Base-by-base conservation (phyloP, 2,888 invertebrate species). In the Galerucella calmariensis region DNA sequence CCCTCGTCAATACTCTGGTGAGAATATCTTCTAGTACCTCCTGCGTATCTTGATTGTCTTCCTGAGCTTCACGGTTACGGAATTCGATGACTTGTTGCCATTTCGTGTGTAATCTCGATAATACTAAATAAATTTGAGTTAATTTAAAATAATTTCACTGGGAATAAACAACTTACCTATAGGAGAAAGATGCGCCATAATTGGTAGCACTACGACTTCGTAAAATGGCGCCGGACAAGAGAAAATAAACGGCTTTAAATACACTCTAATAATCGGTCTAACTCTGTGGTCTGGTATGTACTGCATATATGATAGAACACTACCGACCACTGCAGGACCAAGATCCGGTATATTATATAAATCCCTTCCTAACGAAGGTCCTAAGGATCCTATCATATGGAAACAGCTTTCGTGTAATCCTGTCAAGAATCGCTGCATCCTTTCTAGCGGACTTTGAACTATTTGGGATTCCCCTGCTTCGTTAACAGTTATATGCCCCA, bases 21-120 rank as follows among this genome's bases (percentile, higher is more conserved):
- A 97, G 88, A 89, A 95, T 94, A 83, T 96, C 95, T 83, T 96
- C 95, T 1, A 96, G 88, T 2, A 96, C 94, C 86, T 96, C 96
- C 85, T 95, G 94, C 1, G 94, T 92, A 84, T 95, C 94, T 69
- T 93, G 92, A 79, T 95, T 94, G 80, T 94, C 94, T 78, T 93
- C 94, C 12, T 94, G 88, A 69, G 92, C 92, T 44, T 94, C 94
- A 2, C 93, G 91, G 84, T 94, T 94, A 82, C 94, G 92, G 6
- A 95, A 89, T 70, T 92, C 92, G 66, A 92, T 91, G 69, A 95
- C 92, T 85, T 94, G 94, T 71, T 94, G 92, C 96, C 96, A 96
- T 76, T 95, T 93, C 51, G 90, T 89, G 67, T 92, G 92, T 75
- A 96, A 86, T 81, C 94, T 91, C 61, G 90, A 88, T 73, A 92